phyloP scores from a whole-genome alignment of 2,888 invertebrate genomes.

The Shargacucullia verbasci region DNA sequence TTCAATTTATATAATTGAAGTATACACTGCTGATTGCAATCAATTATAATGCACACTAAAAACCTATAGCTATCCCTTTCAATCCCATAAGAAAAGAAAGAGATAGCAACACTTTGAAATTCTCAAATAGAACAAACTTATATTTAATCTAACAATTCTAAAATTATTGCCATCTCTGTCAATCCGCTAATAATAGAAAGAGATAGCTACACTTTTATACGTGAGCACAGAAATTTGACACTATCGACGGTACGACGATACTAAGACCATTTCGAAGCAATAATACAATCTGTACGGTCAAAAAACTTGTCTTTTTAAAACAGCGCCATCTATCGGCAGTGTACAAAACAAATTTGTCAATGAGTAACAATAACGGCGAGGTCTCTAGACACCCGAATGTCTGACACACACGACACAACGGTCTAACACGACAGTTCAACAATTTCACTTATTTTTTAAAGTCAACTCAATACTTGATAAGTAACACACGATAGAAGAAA shows the following conservation, averaged over 20 bases:
- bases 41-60: no score
- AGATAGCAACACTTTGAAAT: no score
- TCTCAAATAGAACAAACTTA: no score
- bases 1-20: slow-evolving; percentile 5
- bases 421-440: slow-evolving; percentile 8
- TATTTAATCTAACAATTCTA: no score
- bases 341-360: slow-evolving; percentile 3
- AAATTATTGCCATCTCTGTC: no score
- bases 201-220: no score
- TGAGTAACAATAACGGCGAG: not conserved
- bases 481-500: no score
- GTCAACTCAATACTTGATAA: not conserved
- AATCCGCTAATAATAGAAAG: no score
- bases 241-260: not conserved
- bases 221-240: no score
- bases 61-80: no score
- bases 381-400: slow-evolving; percentile 19
- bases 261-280: slow-evolving; percentile 3
- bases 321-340: not conserved
- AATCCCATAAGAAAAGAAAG: no score
- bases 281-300: not conserved
- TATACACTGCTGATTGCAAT: slow-evolving; percentile 2
- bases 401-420: slow-evolving; percentile 36
- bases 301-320: not conserved
- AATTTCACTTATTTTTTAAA: not conserved